Base-by-base conservation (phyloP, 2,797 vertebrate genomes). In the Esox masquinongy region DNA sequence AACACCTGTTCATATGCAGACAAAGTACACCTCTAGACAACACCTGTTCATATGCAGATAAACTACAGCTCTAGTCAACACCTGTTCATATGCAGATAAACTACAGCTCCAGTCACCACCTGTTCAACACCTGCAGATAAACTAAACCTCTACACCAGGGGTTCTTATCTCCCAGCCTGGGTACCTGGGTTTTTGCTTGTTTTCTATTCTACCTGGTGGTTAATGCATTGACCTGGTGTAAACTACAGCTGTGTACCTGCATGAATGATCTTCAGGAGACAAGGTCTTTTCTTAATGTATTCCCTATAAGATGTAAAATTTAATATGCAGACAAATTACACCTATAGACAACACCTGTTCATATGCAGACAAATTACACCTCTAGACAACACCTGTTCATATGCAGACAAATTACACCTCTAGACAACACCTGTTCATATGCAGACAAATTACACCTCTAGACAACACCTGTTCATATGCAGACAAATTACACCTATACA, bases 381-480 rank as follows among this genome's bases (percentile, higher is more conserved):
- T 63, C 0, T 26, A 2, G 29, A 31, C 29, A 31, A 31, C 29
- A 31, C 29, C 29, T 31, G 29, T 31, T 31, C 29, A 31, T 31
- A 22, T 3, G 7, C 59, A 22, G 24, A 6, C 7, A 24, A 17
- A 26, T 19, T 26, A 63, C 59, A 24, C 1, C 22, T 63, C 1
- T 26, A 24, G 19, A 31, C 29, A 31, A 31, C 29, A 31, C 29
- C 29, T 31, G 29, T 31, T 3, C 29, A 31, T 31, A 31, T 1
- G 29, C 88, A 49, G 95, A 96, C 96, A 93, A 91, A 61, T 39
- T 68, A 61, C 61, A 75, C 39, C 22, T n/a, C 1, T 50, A 5
- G 19, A 5, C 16, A 11, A 31, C 63, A 67, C 4, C 3, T 16
- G 19, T 31, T 36, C 61, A 64, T 26, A 64, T 36, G n/a, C 64